These are phyloP conservation scores for Exocentrus adspersus DNA, from an alignment of 2,888 invertebrate genomes.

Conservation along the genomic window DNA sequence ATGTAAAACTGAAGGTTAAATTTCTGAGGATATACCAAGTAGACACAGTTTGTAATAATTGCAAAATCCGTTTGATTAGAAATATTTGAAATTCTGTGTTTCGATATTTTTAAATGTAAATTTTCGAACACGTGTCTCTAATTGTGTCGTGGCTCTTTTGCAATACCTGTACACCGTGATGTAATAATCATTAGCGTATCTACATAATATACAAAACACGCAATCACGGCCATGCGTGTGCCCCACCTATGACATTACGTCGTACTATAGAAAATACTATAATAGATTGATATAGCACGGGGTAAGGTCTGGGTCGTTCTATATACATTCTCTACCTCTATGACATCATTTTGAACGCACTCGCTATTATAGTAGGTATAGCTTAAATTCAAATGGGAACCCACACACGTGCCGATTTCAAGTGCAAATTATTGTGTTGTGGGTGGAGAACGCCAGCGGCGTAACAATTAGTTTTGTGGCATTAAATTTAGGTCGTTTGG, in stretches of 20 bases:
- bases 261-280: neutral
- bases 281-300: neutral
- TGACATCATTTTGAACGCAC: slow-evolving; percentile 2
- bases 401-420: slow-evolving; percentile 15
- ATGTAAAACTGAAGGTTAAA: too few relatives aligned
- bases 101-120: too few relatives aligned
- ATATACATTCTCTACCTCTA: neutral
- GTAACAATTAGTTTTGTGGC: too few relatives aligned
- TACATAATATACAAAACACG: neutral
- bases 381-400: neutral
- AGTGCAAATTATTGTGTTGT: slow-evolving; percentile 13
- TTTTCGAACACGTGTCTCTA: too few relatives aligned
- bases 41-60: too few relatives aligned
- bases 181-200: neutral
- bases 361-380: neutral
- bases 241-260: neutral
- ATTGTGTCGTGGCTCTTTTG: neutral
- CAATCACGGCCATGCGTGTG: neutral
- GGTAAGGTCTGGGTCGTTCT: neutral
- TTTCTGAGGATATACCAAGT: too few relatives aligned
- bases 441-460: slow-evolving; percentile 2
- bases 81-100: too few relatives aligned
- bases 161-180: neutral
- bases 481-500: too few relatives aligned
- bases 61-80: too few relatives aligned